phyloP scores from a whole-genome alignment of 2,113 vertebrate species.

The Alectura lathami region DNA sequence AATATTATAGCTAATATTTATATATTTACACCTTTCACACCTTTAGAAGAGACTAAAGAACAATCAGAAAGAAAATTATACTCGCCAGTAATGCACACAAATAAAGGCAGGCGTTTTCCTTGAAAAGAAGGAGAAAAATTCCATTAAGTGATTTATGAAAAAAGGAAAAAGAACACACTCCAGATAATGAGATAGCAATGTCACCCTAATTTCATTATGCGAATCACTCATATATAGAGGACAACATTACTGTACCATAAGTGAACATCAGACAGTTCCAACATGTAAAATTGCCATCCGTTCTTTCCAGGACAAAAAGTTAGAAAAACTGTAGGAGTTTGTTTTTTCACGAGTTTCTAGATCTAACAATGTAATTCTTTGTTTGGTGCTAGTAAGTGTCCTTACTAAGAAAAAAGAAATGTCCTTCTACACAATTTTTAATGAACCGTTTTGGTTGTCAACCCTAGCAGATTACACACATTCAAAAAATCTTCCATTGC shows the following conservation, averaged over 20 bases:
- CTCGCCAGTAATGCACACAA: neutral
- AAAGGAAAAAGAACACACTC: neutral
- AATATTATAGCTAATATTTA: neutral
- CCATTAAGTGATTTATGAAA: neutral
- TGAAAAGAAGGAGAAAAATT: neutral
- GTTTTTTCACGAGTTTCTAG: neutral
- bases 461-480: neutral
- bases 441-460: constrained; percentile 25
- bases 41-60: neutral
- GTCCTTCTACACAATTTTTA: constrained; percentile 25
- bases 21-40: neutral
- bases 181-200: neutral
- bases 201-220: neutral
- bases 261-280: neutral
- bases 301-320: neutral
- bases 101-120: neutral
- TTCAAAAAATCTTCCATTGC: neutral
- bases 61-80: neutral
- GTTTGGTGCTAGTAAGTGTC: neutral
- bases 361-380: neutral
- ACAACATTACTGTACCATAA: neutral
- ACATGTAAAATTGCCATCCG: neutral
- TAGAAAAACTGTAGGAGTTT: neutral
- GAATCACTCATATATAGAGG: neutral
- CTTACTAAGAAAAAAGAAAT: neutral